Evolutionary conservation across 2,797 vertebrate genomes (phyloP).

Genomic region (Pagetopsis macropterus): DNA sequence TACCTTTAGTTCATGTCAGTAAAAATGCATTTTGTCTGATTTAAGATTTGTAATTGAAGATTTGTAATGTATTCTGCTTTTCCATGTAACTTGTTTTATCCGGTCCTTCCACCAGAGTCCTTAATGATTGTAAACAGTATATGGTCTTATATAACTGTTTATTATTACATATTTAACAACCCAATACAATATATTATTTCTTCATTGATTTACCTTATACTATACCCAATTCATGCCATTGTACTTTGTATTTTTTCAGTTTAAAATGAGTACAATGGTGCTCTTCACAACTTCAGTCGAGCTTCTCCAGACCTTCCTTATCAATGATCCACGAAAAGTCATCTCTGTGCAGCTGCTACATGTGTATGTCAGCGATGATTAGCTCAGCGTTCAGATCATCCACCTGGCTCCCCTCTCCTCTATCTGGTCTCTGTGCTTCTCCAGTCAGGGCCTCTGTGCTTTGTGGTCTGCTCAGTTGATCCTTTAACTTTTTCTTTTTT

Average conservation of each 20-base stretch:
- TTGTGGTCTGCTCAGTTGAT: constrained; percentile 24
- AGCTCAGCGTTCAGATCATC: constrained; percentile 35
- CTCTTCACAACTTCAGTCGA: neutral
- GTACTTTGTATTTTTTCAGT: neutral
- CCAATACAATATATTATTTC: neutral
- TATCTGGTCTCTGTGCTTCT: constrained; percentile 49
- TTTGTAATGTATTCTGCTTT: neutral
- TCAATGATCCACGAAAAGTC: neutral
- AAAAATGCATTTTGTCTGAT: neutral
- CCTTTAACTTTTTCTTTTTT: constrained; percentile 19
- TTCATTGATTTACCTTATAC: neutral
- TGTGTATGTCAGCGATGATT: constrained; percentile 33
- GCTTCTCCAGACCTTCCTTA: neutral
- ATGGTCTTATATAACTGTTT: neutral
- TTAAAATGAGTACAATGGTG: neutral
- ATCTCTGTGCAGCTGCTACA: constrained; percentile 26
- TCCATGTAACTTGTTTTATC: neutral
- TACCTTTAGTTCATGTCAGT: neutral
- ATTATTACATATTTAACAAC: neutral
- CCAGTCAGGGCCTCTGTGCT: constrained; percentile 26
- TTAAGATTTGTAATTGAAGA: neutral
- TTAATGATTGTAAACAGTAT: neutral
- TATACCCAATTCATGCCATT: neutral
- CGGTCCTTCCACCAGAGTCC: neutral
- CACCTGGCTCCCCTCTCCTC: constrained; percentile 40